A percentile compares a stretch with the other conserved stretches of the same genome.
Evolutionary conservation across 2,113 vertebrate genomes (phyloP).

Genomic region (Zosterops pallidus): DNA sequence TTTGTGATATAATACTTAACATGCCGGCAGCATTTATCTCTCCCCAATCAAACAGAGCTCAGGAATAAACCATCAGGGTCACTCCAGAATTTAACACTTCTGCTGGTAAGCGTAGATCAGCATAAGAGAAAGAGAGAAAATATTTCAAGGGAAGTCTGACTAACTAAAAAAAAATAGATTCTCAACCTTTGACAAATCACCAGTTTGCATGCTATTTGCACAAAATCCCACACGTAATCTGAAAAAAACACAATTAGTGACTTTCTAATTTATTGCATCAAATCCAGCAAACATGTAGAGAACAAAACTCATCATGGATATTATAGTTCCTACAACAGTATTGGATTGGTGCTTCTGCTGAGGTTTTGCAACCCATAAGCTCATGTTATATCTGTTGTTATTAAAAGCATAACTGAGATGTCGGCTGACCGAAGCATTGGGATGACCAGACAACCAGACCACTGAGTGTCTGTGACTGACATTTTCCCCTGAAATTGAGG

Average conservation of each 20-base stretch:
- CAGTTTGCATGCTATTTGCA: neutral
- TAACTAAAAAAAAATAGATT: neutral
- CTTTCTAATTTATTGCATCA: neutral
- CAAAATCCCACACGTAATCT: neutral
- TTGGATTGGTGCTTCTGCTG: neutral
- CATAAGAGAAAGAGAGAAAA: neutral
- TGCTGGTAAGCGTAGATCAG: neutral
- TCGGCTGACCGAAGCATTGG: neutral
- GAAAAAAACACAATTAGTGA: neutral
- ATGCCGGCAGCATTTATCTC: neutral
- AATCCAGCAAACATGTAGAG: neutral
- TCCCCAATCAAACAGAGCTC: neutral
- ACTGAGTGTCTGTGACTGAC: neutral
- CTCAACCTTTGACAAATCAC: neutral
- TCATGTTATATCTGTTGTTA: neutral
- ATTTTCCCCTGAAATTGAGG: neutral
- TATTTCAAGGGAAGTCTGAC: neutral
- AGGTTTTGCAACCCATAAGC: neutral
- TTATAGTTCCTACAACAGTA: neutral
- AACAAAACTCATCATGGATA: neutral
- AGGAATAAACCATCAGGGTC: neutral
- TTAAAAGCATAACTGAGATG: neutral
- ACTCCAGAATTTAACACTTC: neutral
- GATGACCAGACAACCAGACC: neutral
- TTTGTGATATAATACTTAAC: neutral